Evolutionary conservation across 1,140 invertebrate genomes (phyloP).

Genomic region (Pentalonia nigronervosa): DNA sequence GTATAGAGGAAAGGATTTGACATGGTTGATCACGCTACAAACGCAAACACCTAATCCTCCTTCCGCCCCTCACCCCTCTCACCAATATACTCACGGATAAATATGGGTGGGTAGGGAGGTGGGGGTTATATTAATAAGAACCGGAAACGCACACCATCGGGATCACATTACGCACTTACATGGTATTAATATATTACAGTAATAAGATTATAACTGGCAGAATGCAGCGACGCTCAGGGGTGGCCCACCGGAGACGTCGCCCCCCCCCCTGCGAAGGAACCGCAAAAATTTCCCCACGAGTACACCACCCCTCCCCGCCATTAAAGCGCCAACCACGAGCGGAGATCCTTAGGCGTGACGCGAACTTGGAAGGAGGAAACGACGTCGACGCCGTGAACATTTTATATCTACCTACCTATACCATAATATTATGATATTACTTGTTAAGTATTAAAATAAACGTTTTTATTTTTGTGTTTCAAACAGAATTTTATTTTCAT

Average conservation of each 20-base stretch:
- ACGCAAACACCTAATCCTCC: neutral
- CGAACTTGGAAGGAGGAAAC: neutral
- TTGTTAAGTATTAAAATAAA: neutral
- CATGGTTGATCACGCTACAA: neutral
- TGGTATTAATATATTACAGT: neutral
- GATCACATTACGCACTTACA: slow-evolving; percentile 8
- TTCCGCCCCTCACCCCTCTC: too few relatives aligned
- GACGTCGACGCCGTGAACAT: neutral
- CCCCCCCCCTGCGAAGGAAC: neutral
- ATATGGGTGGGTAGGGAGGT: too few relatives aligned
- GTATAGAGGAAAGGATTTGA: neutral
- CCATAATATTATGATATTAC: neutral
- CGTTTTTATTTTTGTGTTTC: neutral
- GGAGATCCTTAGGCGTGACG: neutral
- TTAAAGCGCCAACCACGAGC: neutral
- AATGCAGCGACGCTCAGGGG: neutral
- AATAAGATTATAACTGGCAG: neutral
- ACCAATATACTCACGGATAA: neutral
- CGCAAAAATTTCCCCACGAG: neutral
- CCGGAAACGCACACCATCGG: neutral
- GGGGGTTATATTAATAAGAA: neutral
- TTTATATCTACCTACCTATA: neutral
- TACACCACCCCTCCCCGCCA: neutral
- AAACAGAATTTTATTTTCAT: neutral
- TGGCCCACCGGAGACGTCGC: neutral